Base-by-base conservation (phyloP, 2,888 invertebrate species). In the Poecilobothrus nobilitatus region DNA sequence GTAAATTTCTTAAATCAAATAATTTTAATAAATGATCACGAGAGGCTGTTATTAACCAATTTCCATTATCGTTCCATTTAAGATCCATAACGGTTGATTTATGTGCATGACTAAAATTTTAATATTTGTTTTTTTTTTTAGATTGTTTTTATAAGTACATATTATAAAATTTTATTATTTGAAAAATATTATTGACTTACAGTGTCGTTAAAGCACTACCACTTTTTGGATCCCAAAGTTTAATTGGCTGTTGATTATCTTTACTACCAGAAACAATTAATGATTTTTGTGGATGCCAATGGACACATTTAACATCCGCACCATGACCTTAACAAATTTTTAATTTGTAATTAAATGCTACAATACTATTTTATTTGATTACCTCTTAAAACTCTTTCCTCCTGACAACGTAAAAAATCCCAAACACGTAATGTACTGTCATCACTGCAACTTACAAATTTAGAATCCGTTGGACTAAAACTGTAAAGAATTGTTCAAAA, bases 81-180 rank as follows among this genome's bases (percentile, higher is more conserved):
- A 98, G 87, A 81, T 98, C 97, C 97, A 98, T 98, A 18, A 99
- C 99, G 37, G 99, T 98, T 68, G 95, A 96, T 83, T 99, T 99
- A 83, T 99, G 99, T 64, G 98, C 98, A 83, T 99, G 98, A 68
- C 92, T 92, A 75, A 15, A 37, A 65, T 9, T 37, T 10, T 15
- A 34, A 33, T 41, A 20, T 37, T 10, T 5, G 37, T 37, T 12
- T 37, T 5, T 10, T 37, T 37, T n/a, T n/a, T n/a, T n/a, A n/a
- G n/a, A n/a, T n/a, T n/a, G n/a, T n/a, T n/a, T n/a, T n/a, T n/a
- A n/a, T n/a, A n/a, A n/a, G n/a, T n/a, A n/a, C n/a, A n/a, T n/a
- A 8, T 2, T 10, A 12, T 37, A 2, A 10, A 34, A 37, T 37
- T 10, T 8, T 37, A 12, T 12, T 15, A 7, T 27, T 15, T 1